Base-by-base conservation (phyloP, 1,140 invertebrate species). In the Apolygus lucorum region DNA sequence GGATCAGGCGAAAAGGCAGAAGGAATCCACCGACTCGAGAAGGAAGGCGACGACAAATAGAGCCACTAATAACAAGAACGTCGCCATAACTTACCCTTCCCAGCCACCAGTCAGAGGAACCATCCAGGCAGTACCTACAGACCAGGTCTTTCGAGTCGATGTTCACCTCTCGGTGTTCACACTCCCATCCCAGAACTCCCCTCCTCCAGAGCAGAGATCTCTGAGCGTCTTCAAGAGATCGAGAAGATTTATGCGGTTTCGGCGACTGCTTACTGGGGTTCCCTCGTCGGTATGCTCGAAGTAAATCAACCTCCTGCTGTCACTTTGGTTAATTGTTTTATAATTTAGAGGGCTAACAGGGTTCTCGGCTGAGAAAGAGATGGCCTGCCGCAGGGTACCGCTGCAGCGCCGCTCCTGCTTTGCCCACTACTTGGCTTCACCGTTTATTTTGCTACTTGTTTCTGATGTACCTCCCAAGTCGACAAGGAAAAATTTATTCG, bases 11-110 rank as follows among this genome's bases (percentile, higher is more conserved):
- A 11, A 17, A 13, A 59, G 22, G 17, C 4, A 22, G 22, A 24
- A 59, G 54, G 22, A 59, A 59, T 59, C 54, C 34, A 11, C 54
- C 11, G 8, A 59, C 22, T 4, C 11, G 11, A 14, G 54, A 59
- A 42, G 34, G 54, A n/a, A n/a, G 13, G 13, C 22, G 54, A 59
- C 54, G 54, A 59, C 54, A 59, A 59, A 59, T 59, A 59, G 54
- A 59, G 54, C 54, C 54, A 59, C 54, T 59, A 59, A 59, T 59
- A 59, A 59, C 54, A 21, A 59, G 54, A 59, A 59, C 54, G 54
- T 59, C 54, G 54, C 54, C 54, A 59, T 59, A 59, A 59, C 54
- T 59, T 59, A 17, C 22, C 22, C 54, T 11, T 4, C 4, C 4
- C 4, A 42, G 34, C 34, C 34, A 17, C 34, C 4, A 42, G 34